A percentile compares a stretch with the other conserved stretches of the same genome.
phyloP scores from a whole-genome alignment of 2,797 vertebrate genomes.

The Leptatherina wallacei region DNA sequence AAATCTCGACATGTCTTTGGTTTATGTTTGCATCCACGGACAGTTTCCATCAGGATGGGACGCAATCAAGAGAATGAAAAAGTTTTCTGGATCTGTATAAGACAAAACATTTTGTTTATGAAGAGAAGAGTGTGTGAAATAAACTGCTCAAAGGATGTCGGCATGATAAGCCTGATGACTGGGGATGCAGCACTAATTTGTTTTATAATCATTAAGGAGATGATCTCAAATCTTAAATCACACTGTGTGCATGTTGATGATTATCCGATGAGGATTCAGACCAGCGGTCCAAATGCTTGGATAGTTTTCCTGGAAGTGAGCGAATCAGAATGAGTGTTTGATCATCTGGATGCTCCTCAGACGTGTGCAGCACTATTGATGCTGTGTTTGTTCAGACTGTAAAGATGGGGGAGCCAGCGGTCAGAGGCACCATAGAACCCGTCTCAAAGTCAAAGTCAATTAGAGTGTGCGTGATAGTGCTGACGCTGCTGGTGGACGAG shows the following conservation, averaged over 20 bases:
- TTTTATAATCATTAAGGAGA: constrained; percentile 16
- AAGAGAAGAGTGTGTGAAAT: constrained; percentile 16
- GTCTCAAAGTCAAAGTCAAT: constrained; percentile 89
- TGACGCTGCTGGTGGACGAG: constrained; percentile 82
- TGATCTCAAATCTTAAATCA: constrained; percentile 13
- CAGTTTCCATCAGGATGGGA: neutral
- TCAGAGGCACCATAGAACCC: constrained; percentile 87
- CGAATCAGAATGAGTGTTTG: neutral
- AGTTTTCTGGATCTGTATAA: neutral
- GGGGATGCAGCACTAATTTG: neutral
- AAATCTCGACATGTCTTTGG: neutral
- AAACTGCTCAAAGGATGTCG: constrained; percentile 5
- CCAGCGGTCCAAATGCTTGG: neutral
- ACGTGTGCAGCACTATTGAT: neutral
- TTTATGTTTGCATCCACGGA: neutral
- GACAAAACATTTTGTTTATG: neutral
- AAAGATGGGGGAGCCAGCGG: constrained; percentile 72
- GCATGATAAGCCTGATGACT: neutral
- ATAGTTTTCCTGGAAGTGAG: neutral
- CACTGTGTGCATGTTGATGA: neutral
- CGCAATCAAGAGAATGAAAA: neutral
- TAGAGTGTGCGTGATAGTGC: constrained; percentile 80
- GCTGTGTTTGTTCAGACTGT: constrained; percentile 69
- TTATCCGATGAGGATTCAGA: constrained; percentile 11
- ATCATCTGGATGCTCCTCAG: neutral